Conservation (phyloP, 2,113 vertebrate species). For the Passer domesticus region DNA sequence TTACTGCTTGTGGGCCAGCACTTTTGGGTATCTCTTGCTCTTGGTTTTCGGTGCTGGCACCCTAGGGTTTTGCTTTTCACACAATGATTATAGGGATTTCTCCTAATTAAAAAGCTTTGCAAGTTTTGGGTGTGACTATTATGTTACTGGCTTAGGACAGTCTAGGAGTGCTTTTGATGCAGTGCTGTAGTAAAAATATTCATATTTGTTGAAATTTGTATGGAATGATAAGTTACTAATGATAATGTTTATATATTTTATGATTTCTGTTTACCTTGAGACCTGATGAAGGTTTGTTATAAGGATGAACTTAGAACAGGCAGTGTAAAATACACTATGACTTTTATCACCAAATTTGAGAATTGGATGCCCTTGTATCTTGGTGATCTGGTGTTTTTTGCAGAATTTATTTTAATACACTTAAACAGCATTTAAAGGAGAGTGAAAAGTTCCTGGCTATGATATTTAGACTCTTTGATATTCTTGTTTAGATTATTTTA, state of each 20-base stretch:
- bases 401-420: neutral
- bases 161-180: neutral
- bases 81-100: neutral
- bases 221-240: neutral
- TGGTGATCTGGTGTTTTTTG: neutral
- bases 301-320: neutral
- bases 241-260: neutral
- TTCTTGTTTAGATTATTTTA: neutral
- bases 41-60: neutral
- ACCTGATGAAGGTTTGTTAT: neutral
- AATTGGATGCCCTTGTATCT: neutral
- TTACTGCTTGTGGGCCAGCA: neutral
- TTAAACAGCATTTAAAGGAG: neutral
- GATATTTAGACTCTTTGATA: neutral
- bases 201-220: neutral
- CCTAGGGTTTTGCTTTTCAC: neutral
- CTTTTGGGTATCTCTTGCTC: neutral
- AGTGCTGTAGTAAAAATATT: neutral
- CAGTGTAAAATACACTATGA: neutral
- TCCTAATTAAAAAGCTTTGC: neutral
- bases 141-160: neutral
- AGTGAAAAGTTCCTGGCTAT: neutral
- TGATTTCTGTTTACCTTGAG: neutral
- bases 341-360: neutral
- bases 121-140: neutral